Percentiles rank a stretch among this genome's conserved stretches.
phyloP scores from a whole-genome alignment of 1,140 invertebrate species.

The Meteorus sp. region DNA sequence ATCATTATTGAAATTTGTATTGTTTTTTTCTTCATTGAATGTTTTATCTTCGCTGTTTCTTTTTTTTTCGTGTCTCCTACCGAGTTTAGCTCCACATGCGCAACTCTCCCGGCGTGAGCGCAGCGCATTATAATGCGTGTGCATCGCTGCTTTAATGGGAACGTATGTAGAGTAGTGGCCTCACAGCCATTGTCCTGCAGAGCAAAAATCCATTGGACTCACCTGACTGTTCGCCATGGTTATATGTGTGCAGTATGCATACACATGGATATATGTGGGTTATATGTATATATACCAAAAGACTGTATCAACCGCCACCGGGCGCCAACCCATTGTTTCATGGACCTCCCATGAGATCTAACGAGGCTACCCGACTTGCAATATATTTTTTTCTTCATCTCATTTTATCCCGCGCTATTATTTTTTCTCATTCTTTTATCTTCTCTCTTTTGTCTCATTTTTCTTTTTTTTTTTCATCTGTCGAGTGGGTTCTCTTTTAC shows the following conservation, averaged over 20 bases:
- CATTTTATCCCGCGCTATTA: background rate
- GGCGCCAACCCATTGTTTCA: conserved; percentile 42
- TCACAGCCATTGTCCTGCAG: conserved; percentile 42
- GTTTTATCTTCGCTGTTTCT: conserved; percentile 5
- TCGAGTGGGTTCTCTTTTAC: no score
- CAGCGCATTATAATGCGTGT: conserved; percentile 44
- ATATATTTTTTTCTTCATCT: background rate
- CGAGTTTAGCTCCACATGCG: background rate
- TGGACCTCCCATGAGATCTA: conserved; percentile 45
- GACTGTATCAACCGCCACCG: background rate
- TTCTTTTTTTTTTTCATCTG: no score
- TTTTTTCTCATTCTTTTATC: background rate
- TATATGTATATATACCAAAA: conserved; percentile 11
- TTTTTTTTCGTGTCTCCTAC: background rate
- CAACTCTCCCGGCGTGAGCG: background rate
- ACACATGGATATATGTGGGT: conserved; percentile 6
- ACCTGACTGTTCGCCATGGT: conserved; percentile 40
- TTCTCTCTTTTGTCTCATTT: conserved; percentile 5
- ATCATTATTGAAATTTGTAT: no score
- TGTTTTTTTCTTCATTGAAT: background rate
- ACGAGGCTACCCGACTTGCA: conserved; percentile 21
- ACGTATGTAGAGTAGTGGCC: conserved; percentile 55
- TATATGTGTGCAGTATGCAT: background rate
- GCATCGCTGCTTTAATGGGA: conserved; percentile 51
- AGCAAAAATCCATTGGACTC: conserved; percentile 41